Percentiles rank a stretch among this genome's conserved stretches.
Conservation (phyloP, 2,888 invertebrate species). For the Brenthis ino region DNA sequence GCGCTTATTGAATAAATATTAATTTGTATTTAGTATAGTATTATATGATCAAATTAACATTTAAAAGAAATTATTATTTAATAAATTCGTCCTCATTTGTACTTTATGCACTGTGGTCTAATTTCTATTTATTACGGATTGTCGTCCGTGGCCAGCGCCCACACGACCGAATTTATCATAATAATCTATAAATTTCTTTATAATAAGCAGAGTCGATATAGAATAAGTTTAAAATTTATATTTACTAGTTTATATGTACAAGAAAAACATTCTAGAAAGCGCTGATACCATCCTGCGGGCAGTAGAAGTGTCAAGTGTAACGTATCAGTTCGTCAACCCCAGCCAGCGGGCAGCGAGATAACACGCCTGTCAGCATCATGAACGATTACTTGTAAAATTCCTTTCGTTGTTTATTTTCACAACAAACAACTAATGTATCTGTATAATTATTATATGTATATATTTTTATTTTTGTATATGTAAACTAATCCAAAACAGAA, state of each 20-base stretch:
- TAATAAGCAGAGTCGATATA: too few relatives aligned
- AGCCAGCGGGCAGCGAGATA: background rate
- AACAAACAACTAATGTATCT: conserved; percentile 9
- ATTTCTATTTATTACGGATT: too few relatives aligned
- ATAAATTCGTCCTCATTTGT: too few relatives aligned
- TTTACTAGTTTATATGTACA: background rate
- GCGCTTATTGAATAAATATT: background rate
- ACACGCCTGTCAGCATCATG: conserved; percentile 20
- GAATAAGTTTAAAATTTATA: too few relatives aligned
- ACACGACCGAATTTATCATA: too few relatives aligned
- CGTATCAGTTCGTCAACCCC: conserved; percentile 13
- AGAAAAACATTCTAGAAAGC: background rate
- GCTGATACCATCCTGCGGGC: background rate
- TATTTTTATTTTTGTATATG: too few relatives aligned
- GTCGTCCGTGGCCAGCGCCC: too few relatives aligned
- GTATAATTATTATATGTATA: background rate
- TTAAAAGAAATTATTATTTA: too few relatives aligned
- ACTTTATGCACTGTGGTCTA: too few relatives aligned
- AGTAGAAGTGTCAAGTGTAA: background rate
- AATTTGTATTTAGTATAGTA: background rate
- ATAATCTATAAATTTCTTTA: too few relatives aligned
- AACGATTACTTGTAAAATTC: conserved; percentile 31
- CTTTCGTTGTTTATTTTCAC: conserved; percentile 23
- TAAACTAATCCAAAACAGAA: too few relatives aligned
- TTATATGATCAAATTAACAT: too few relatives aligned